Evolutionary conservation across 1,140 invertebrate genomes (phyloP), one percentile per base, ranked within the genome.

Genomic region (Lordiphosa mommai): DNA sequence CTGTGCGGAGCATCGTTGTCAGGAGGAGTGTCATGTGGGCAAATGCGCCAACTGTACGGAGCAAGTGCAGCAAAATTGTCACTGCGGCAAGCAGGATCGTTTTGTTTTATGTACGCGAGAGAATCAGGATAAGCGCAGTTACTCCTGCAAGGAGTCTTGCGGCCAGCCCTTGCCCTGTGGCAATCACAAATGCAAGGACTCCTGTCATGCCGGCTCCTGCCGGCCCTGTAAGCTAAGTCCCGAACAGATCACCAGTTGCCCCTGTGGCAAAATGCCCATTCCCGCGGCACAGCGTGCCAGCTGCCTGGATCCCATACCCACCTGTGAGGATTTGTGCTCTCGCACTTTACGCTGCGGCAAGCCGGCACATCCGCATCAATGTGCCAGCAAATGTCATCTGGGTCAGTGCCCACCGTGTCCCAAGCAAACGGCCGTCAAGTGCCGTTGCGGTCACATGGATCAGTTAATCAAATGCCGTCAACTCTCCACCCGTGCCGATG

Each of bases 381-480:
- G 96, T 87, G 90, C 92, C 58, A 88, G 82, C 9, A 88, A 88
- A 9, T 98, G 96, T 88, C 96, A 98, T 49, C 4, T 74, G 82
- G 96, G 94, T 0, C 90, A 92, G 7, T 99, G 98, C 88, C 94
- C 94, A 4, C 91, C 93, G 0, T 99, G 98, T 79, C 91, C 93
- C 9, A 92, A 94, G 12, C 93, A 91, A 9, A 97, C 96, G 14
- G 87, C 92, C 1, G 92, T 98, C 0, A 93, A 92, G 47, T 99
- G 98, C 85, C 93, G 96, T n/a, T 99, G 98, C 89, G 96, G 95
- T n/a, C 92, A 94, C 74, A 95, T 94, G 90, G 93, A 94, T 51
- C 94, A 94, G 67, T 93, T 96, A 87, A 92, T 98, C 37, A 91
- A 92, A 0, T 99, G 97, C 86, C 89, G 89, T 1, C 92, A 96